Evolutionary conservation across 2,113 vertebrate species (phyloP).

Genomic region (Chroicocephalus ridibundus): DNA sequence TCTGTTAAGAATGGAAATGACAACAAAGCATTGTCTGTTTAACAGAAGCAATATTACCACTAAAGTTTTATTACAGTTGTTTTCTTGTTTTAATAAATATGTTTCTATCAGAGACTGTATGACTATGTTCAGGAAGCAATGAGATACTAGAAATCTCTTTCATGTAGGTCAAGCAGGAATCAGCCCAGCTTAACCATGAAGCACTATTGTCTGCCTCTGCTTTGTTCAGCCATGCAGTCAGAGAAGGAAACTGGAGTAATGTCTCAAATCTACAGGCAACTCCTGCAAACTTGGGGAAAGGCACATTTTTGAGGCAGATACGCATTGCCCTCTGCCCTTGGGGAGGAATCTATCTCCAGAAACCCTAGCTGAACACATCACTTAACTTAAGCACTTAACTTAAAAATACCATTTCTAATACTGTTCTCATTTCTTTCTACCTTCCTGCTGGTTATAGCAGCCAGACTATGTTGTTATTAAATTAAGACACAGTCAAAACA

Average conservation of each 20-base stretch:
- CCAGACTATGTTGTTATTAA: background rate
- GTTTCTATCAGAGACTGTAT: background rate
- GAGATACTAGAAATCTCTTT: background rate
- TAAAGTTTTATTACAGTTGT: background rate
- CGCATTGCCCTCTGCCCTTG: background rate
- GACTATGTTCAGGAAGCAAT: background rate
- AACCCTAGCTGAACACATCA: background rate
- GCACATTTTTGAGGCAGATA: background rate
- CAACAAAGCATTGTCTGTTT: background rate
- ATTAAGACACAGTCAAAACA: background rate
- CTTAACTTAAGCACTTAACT: background rate
- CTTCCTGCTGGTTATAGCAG: background rate
- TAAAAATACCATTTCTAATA: background rate
- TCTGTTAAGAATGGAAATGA: background rate
- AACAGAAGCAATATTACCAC: background rate
- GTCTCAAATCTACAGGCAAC: accelerated
- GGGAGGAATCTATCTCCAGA: background rate
- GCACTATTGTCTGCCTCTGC: background rate
- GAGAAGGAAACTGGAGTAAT: background rate
- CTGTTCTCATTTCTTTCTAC: background rate
- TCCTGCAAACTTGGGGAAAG: background rate
- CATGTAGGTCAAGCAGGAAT: background rate
- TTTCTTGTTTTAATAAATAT: background rate
- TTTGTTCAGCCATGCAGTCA: background rate
- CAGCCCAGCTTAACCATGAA: background rate